phyloP scores from a whole-genome alignment of 2,113 vertebrate genomes.

The Struthidea cinerea region DNA sequence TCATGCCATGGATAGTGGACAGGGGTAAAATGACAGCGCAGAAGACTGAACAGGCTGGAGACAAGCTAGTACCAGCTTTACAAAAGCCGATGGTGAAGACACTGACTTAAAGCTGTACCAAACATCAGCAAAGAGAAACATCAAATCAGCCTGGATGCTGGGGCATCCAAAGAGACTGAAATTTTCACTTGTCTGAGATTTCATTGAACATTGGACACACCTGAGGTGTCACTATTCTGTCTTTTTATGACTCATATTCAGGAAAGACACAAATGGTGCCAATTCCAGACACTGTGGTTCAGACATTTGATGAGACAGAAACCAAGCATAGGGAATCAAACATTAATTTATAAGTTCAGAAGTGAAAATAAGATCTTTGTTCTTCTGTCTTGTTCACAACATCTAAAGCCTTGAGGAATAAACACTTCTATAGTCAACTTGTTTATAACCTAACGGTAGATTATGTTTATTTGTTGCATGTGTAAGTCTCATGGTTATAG shows the following conservation, averaged over 20 bases:
- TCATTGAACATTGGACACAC: not conserved
- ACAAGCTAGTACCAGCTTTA: not conserved
- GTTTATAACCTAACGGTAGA: not conserved
- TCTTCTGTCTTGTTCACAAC: constrained; percentile 6
- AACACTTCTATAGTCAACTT: not conserved
- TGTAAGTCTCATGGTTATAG: constrained; percentile 18
- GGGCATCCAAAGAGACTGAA: not conserved
- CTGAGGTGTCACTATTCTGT: not conserved
- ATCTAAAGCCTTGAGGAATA: not conserved
- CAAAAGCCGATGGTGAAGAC: not conserved
- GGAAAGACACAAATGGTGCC: not conserved
- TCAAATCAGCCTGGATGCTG: not conserved
- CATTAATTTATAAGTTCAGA: not conserved
- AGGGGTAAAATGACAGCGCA: not conserved
- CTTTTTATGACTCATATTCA: not conserved
- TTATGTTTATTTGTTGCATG: not conserved
- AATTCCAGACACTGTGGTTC: not conserved
- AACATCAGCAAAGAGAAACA: not conserved
- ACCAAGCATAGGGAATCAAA: not conserved
- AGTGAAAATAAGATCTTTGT: not conserved
- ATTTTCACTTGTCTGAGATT: not conserved
- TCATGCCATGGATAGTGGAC: not conserved
- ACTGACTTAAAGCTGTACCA: not conserved
- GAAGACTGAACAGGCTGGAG: not conserved
- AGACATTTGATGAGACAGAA: constrained; percentile 1